Conservation (phyloP, 2,113 vertebrate species). For the Numida meleagris region DNA sequence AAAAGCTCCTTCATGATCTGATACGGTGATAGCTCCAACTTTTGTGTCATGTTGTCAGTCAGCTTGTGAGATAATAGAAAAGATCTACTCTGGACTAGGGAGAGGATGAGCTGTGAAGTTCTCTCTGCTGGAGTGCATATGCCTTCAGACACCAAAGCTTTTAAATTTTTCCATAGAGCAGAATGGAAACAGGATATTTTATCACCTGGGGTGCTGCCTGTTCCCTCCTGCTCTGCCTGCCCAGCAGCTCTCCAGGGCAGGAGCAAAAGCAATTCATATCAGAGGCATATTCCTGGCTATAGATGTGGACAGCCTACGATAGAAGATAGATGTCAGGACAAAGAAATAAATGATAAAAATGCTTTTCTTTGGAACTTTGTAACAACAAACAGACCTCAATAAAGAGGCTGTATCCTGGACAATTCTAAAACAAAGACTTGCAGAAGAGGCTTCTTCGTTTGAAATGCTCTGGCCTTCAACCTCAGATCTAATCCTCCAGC, state of each 20-base stretch:
- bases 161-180: slow-evolving; percentile 30
- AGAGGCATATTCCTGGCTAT: neutral
- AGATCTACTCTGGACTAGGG: slow-evolving; percentile 11
- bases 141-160: slow-evolving; percentile 60
- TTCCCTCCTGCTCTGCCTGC: slow-evolving; percentile 25
- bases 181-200: slow-evolving; percentile 58
- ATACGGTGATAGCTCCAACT: neutral
- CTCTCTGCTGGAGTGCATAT: slow-evolving; percentile 64
- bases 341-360: neutral
- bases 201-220: slow-evolving; percentile 61
- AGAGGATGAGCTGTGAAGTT: slow-evolving; percentile 50
- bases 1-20: neutral
- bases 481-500: neutral
- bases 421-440: neutral
- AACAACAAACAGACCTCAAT: neutral
- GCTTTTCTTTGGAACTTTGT: slow-evolving; percentile 3
- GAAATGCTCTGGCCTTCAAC: slow-evolving; percentile 13
- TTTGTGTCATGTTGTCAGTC: slow-evolving; percentile 30
- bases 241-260: neutral
- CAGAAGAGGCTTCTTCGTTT: neutral
- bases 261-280: slow-evolving; percentile 37
- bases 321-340: neutral
- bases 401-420: neutral
- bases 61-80: slow-evolving; percentile 34
- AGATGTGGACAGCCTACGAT: neutral